Evolutionary conservation across 1,140 invertebrate species (phyloP).

Genomic region (Neodiprion fabricii): DNA sequence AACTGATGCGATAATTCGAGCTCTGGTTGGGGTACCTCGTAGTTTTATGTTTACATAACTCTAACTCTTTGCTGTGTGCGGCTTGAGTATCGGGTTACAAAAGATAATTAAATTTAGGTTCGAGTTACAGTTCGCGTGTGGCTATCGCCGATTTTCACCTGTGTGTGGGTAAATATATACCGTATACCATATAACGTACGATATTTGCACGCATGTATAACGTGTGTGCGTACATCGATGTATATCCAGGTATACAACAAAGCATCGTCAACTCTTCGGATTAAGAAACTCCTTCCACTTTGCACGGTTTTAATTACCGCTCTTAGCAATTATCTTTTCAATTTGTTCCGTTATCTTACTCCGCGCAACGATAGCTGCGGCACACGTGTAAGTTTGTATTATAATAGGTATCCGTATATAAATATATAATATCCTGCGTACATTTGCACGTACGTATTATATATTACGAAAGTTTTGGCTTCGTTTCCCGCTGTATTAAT

Average conservation of each 20-base stretch:
- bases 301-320: neutral
- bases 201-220: too few species aligned
- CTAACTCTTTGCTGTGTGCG: neutral
- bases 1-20: neutral
- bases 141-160: neutral
- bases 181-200: too few species aligned
- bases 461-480: too few species aligned
- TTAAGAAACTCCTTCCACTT: neutral
- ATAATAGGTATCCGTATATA: too few species aligned
- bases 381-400: too few species aligned
- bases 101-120: constrained; percentile 4
- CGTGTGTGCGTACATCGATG: neutral
- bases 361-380: too few species aligned
- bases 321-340: neutral
- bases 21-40: neutral
- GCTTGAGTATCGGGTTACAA: neutral
- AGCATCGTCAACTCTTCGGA: neutral
- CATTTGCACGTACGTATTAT: too few species aligned
- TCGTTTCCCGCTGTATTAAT: too few species aligned
- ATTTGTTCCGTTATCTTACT: neutral
- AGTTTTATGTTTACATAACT: constrained; percentile 3
- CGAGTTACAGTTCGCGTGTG: neutral
- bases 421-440: too few species aligned
- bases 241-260: neutral
- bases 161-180: too few species aligned